phyloP scores from a whole-genome alignment of 64 coral and sea anemone species.

The Dendrophyllia cribrosa region DNA sequence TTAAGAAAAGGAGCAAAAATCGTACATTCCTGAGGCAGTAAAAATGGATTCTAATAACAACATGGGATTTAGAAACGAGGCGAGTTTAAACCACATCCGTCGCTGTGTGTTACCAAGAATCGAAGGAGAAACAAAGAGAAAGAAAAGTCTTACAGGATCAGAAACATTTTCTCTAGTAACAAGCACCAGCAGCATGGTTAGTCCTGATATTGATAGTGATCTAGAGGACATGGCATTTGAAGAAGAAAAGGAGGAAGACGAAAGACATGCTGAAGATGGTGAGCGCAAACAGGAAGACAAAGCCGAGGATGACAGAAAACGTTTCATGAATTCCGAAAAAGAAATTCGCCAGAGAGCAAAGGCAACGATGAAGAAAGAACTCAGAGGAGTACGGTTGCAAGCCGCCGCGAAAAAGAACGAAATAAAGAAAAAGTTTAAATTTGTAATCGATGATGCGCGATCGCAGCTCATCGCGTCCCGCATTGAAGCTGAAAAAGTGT shows the following conservation, averaged over 20 bases:
- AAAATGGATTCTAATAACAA: slow-evolving; percentile 7
- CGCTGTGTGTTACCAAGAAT: slow-evolving; percentile 26
- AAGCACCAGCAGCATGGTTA: slow-evolving; percentile 47
- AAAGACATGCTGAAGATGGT: not conserved
- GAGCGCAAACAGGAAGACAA: not conserved
- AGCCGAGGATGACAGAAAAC: slow-evolving; percentile 3
- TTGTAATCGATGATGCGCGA: slow-evolving; percentile 70
- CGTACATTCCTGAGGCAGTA: not conserved
- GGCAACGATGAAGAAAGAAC: slow-evolving; percentile 44
- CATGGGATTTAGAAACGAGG: not conserved
- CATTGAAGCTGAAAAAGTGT: slow-evolving; percentile 84
- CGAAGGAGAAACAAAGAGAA: not conserved
- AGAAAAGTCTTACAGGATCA: slow-evolving; percentile 22
- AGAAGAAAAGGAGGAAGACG: slow-evolving; percentile 42
- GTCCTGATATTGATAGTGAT: slow-evolving; percentile 54
- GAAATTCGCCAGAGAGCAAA: slow-evolving; percentile 63
- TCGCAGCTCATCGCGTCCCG: slow-evolving; percentile 72
- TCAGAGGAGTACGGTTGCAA: slow-evolving; percentile 36
- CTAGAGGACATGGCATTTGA: slow-evolving; percentile 31
- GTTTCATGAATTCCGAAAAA: slow-evolving; percentile 49
- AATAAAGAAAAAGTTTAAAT: slow-evolving; percentile 68
- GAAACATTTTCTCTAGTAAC: slow-evolving; percentile 62
- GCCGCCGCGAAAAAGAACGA: slow-evolving; percentile 62
- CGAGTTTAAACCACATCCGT: not conserved
- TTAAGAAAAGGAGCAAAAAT: not conserved